A percentile compares a stretch with the other conserved stretches of the same genome.
Conservation (phyloP, 1,140 invertebrate species). For the Drosophila virilis region DNA sequence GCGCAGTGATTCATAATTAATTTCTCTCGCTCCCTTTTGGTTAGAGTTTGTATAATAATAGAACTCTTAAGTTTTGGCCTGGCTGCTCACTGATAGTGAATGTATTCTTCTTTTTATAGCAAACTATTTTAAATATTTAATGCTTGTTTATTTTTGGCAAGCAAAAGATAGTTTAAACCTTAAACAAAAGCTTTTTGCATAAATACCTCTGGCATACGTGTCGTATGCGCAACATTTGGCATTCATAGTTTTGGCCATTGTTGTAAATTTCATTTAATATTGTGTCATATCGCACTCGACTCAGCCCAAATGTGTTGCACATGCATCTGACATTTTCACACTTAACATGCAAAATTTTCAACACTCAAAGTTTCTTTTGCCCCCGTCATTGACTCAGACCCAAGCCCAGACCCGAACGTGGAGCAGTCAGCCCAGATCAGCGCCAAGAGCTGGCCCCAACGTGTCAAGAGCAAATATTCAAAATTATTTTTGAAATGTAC, state of each 20-base stretch:
- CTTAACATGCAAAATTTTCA: slow-evolving; percentile 69
- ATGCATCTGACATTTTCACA: slow-evolving; percentile 80
- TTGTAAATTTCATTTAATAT: slow-evolving; percentile 68
- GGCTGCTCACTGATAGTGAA: slow-evolving; percentile 10
- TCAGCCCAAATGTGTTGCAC: slow-evolving; percentile 52
- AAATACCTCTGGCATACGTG: slow-evolving; percentile 53
- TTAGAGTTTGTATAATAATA: slow-evolving; percentile 19
- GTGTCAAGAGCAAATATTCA: slow-evolving; percentile 81
- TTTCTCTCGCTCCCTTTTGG: slow-evolving; percentile 1
- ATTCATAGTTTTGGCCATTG: slow-evolving; percentile 63
- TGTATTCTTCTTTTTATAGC: slow-evolving; percentile 20
- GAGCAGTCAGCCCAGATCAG: slow-evolving; percentile 6
- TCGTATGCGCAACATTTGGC: slow-evolving; percentile 69
- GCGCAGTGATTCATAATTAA: slow-evolving; percentile 79
- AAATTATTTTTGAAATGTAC: slow-evolving; percentile 80
- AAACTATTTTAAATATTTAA: slow-evolving; percentile 26
- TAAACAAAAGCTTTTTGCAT: slow-evolving; percentile 45
- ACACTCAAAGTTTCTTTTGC: slow-evolving; percentile 45
- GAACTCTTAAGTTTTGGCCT: slow-evolving; percentile 4
- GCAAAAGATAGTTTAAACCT: slow-evolving; percentile 52
- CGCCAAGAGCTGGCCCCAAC: slow-evolving; percentile 55
- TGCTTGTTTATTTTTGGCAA: slow-evolving; percentile 37
- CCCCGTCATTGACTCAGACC: slow-evolving; percentile 1
- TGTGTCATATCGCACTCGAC: slow-evolving; percentile 55
- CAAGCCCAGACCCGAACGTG: background rate